Evolutionary conservation across 2,888 invertebrate genomes (phyloP), one percentile per base, ranked within the genome.

Genomic region (Drosophila stalkeri): DNA sequence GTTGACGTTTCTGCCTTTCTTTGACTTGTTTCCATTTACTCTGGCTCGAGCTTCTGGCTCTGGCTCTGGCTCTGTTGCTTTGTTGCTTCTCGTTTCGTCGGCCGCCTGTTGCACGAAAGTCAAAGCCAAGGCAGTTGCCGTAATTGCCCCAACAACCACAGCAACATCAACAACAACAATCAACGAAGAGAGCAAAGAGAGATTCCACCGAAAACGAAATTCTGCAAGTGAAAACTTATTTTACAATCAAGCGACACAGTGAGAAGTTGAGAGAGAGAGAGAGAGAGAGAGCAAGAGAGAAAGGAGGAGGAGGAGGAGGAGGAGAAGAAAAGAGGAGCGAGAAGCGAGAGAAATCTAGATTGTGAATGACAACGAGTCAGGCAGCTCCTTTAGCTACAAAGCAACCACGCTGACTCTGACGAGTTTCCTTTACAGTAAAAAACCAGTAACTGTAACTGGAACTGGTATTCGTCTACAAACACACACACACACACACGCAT

Each of bases 401-500:
- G 61, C 63, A 37, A 55, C 43, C 62, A 64, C 41, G 46, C 62
- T 20, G 27, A 49, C 65, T 60, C 63, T 43, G 49, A 52, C 61
- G 62, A 64, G 76, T 67, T 67, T 72, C 67, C 76, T 68, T 59
- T 51, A 16, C 56, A 20, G 47, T 20, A 46, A 31, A 31, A 69
- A 72, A 66, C 73, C 49, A 56, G 70, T 56, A 70, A 66, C 43
- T 71, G 75, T 20, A 65, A 64, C 55, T 75, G 72, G 43, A 85
- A 83, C 86, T 80, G 81, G 75, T 78, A 74, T 75, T 73, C 64
- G 73, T 69, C 69, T 51, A 44, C 61, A 27, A n/a, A 44, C 61
- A 31, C 39, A 55, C 2, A 39, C 55, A 41, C 46, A 27, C 49
- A 60, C n/a, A 23, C 23, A 23, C 23, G 61, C 39, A 18, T n/a